Percentiles rank a stretch among this genome's conserved stretches.
Evolutionary conservation across 37 sponge, comb jelly and placozoan genomes (phyloP).

Genomic region (Theonella swinhoei): DNA sequence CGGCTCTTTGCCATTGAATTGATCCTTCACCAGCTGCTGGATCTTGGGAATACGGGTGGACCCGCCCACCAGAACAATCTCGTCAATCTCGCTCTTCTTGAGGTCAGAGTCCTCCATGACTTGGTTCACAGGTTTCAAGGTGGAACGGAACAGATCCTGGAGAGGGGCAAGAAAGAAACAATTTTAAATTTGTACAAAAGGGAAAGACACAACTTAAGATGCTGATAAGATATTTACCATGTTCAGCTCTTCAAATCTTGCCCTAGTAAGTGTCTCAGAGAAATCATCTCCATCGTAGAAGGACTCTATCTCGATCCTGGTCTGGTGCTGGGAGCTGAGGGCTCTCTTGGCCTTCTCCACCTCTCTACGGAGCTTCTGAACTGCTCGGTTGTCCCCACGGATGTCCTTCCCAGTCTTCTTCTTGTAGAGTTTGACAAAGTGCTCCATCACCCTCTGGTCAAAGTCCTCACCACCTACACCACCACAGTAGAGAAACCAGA

Average conservation of each 20-base stretch:
- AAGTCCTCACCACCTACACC: conserved; percentile 99
- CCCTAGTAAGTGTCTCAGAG: conserved; percentile 98
- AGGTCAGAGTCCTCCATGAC: conserved; percentile 94
- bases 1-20: conserved; percentile 96
- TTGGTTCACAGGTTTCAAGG: conserved; percentile 94
- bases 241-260: conserved; percentile 99
- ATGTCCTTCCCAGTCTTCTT: conserved; percentile 99
- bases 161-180: too few relatives aligned
- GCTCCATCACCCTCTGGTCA: conserved; percentile 99
- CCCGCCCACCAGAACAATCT: conserved; percentile 98
- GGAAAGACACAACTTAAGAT: too few relatives aligned
- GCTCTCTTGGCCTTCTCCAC: conserved; percentile 99
- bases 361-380: conserved; percentile 98
- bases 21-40: conserved; percentile 97
- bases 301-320: conserved; percentile 96
- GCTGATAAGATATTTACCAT: too few relatives aligned
- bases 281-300: conserved; percentile 98
- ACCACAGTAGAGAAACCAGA: too few relatives aligned
- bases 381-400: conserved; percentile 93
- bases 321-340: conserved; percentile 94
- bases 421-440: conserved; percentile 99
- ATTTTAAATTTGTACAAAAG: too few relatives aligned
- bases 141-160: conserved; percentile 90
- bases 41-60: conserved; percentile 98
- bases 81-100: conserved; percentile 88